phyloP scores from a whole-genome alignment of 1,140 invertebrate species.

The Macrobrachium nipponense region DNA sequence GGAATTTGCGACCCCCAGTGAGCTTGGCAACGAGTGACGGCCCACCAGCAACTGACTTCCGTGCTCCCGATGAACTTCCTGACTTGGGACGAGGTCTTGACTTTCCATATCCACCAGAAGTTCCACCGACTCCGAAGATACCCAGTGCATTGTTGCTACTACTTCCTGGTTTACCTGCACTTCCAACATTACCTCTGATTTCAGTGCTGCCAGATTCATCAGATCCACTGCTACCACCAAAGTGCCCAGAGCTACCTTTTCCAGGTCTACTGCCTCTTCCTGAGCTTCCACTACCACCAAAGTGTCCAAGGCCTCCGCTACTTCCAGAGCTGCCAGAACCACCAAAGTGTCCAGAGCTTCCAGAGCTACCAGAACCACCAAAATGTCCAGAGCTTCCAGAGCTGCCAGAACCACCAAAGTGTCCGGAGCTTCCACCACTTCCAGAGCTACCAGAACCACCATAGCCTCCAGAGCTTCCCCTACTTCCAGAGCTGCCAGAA shows the following conservation, averaged over 20 bases:
- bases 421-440: neutral
- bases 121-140: constrained; percentile 30
- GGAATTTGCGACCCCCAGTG: constrained; percentile 32
- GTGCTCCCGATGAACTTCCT: constrained; percentile 19
- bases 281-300: constrained; percentile 8
- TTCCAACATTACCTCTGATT: constrained; percentile 9
- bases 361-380: neutral
- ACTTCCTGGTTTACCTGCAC: constrained; percentile 31
- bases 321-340: constrained; percentile 39
- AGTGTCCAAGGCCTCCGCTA: constrained; percentile 37
- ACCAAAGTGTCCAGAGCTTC: constrained; percentile 14
- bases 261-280: constrained; percentile 40
- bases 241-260: constrained; percentile 17
- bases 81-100: neutral
- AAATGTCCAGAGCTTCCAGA: neutral
- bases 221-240: neutral
- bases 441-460: neutral
- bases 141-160: constrained; percentile 11
- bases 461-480: neutral
- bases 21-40: constrained; percentile 58
- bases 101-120: neutral
- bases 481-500: constrained; percentile 24
- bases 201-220: neutral
- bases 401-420: neutral
- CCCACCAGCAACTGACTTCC: constrained; percentile 32